Conservation (phyloP, 2,113 vertebrate species). For the Pygoscelis antarcticus region DNA sequence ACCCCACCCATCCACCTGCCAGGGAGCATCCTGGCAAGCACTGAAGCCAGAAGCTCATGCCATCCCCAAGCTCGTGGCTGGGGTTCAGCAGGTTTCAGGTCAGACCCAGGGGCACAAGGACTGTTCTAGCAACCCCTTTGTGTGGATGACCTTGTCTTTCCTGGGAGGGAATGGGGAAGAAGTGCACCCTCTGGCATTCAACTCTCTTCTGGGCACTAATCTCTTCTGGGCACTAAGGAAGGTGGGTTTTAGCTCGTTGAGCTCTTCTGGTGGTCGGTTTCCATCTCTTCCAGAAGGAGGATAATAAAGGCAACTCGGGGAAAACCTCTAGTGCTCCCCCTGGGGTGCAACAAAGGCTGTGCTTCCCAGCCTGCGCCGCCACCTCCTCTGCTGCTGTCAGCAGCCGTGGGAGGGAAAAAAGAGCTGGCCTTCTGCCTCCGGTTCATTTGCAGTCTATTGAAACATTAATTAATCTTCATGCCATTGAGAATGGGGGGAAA, state of each 20-base stretch:
- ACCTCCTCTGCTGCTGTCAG: not conserved
- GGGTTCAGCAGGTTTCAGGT: not conserved
- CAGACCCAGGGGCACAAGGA: not conserved
- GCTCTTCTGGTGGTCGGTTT: not conserved
- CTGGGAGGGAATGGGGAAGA: not conserved
- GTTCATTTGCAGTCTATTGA: not conserved
- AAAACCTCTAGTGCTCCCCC: not conserved
- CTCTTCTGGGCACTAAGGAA: not conserved
- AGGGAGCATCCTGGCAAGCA: not conserved
- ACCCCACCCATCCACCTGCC: not conserved
- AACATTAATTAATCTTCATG: not conserved
- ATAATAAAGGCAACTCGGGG: not conserved
- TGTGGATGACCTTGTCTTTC: not conserved
- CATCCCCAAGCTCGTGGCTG: not conserved
- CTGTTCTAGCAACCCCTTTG: not conserved
- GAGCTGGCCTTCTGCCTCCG: not conserved
- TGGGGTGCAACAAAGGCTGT: not conserved
- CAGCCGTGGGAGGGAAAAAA: not conserved
- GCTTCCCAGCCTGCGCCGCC: not conserved
- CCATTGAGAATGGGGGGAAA: not conserved
- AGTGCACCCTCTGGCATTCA: not conserved
- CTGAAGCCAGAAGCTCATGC: accelerated
- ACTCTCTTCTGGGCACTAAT: not conserved
- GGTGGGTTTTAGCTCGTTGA: not conserved
- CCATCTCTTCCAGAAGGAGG: not conserved